These are phyloP conservation scores for Abrostola triplasia DNA, from an alignment of 2,888 invertebrate genomes.

Conservation along the genomic window DNA sequence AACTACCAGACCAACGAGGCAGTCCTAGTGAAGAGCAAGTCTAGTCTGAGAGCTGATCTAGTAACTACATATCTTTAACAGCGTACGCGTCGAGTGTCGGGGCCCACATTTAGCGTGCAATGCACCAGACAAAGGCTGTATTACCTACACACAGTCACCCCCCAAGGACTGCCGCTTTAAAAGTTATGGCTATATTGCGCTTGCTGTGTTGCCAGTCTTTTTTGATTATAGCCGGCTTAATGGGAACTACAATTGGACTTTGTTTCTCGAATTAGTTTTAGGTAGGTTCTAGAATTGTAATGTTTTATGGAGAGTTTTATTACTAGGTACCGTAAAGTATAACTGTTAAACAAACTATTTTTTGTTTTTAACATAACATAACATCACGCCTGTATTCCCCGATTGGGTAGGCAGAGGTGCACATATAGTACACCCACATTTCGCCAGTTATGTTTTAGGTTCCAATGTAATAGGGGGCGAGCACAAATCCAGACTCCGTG, in stretches of 20 bases:
- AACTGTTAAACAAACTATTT: too few species aligned
- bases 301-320: too few species aligned
- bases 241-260: neutral
- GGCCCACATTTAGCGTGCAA: slow-evolving; percentile 3
- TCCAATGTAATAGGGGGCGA: too few species aligned
- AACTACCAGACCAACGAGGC: too few species aligned
- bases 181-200: slow-evolving; percentile 2
- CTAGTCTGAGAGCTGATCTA: neutral
- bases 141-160: neutral
- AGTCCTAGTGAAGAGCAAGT: too few species aligned
- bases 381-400: too few species aligned
- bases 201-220: neutral
- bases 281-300: neutral
- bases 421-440: too few species aligned
- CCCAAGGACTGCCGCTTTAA: neutral
- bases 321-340: too few species aligned
- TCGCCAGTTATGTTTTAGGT: too few species aligned
- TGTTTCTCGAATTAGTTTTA: neutral
- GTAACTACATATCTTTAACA: neutral
- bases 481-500: too few species aligned
- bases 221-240: neutral
- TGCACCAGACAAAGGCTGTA: slow-evolving; percentile 1
- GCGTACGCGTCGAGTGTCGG: neutral
- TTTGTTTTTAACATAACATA: too few species aligned
- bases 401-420: too few species aligned